Conservation (phyloP, 1,140 invertebrate genomes). For the Leptinotarsa lineolata region DNA sequence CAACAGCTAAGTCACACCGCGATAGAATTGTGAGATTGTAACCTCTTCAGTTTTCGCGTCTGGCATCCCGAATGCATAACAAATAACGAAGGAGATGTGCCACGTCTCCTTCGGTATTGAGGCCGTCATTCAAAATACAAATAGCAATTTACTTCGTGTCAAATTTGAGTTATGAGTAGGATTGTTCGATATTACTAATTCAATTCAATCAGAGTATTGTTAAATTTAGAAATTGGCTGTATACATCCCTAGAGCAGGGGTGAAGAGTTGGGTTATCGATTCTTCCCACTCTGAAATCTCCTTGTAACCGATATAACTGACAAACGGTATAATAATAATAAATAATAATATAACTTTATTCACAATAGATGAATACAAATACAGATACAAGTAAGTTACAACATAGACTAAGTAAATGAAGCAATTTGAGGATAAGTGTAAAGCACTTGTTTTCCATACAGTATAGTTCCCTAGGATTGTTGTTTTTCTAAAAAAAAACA, state of each 20-base stretch:
- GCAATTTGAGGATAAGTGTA: too few species aligned
- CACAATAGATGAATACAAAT: too few species aligned
- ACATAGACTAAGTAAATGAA: too few species aligned
- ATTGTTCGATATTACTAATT: conserved; percentile 23
- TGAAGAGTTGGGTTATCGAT: background rate
- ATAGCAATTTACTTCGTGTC: conserved; percentile 18
- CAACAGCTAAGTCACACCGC: conserved; percentile 44
- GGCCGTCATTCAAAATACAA: conserved; percentile 27
- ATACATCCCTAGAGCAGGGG: background rate
- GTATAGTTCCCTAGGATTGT: too few species aligned
- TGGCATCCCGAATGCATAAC: conserved; percentile 46
- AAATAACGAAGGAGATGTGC: conserved; percentile 49
- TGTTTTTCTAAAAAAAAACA: too few species aligned
- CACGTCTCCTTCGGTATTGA: conserved; percentile 29
- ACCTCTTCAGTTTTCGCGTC: conserved; percentile 37
- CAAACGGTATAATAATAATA: too few species aligned
- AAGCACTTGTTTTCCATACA: too few species aligned
- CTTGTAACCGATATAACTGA: background rate
- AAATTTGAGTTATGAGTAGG: conserved; percentile 21
- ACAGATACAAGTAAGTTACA: too few species aligned
- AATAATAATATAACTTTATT: too few species aligned
- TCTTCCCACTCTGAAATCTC: background rate
- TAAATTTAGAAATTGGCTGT: conserved; percentile 6
- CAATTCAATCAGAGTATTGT: conserved; percentile 16
- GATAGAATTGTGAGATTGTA: conserved; percentile 43